A percentile compares a stretch with the other conserved stretches of the same genome.
Evolutionary conservation across 23 tunicate genomes (phyloP).

Genomic region (Trididemnum clinides): DNA sequence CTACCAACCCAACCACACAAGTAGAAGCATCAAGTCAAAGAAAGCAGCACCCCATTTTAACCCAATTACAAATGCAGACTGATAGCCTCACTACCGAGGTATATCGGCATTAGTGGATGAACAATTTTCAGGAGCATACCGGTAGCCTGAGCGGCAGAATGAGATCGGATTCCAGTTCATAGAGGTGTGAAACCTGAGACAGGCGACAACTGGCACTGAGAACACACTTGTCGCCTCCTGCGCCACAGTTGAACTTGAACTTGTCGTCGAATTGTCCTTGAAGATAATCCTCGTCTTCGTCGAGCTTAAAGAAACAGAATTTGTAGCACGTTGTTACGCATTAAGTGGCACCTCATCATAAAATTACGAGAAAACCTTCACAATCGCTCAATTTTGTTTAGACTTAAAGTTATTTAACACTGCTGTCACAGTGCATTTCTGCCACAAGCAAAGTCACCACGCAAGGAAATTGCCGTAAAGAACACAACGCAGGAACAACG

Average conservation of each 20-base stretch:
- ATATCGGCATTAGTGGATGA: neutral
- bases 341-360: neutral
- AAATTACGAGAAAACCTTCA: too few species aligned
- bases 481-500: too few species aligned
- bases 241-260: constrained; percentile 39
- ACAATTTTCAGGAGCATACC: neutral
- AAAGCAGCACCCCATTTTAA: too few species aligned
- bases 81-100: neutral
- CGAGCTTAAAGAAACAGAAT: constrained; percentile 9
- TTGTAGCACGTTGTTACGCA: neutral
- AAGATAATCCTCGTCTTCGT: constrained; percentile 17
- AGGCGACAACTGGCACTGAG: constrained; percentile 44
- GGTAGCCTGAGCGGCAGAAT: constrained; percentile 24
- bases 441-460: too few species aligned
- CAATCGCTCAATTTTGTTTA: too few species aligned
- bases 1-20: too few species aligned
- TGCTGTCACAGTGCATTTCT: too few species aligned
- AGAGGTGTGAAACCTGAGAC: constrained; percentile 47
- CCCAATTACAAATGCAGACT: too few species aligned
- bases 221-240: constrained; percentile 6
- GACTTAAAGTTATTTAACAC: too few species aligned
- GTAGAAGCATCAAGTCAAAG: too few species aligned
- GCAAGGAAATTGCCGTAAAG: too few species aligned
- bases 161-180: constrained; percentile 24
- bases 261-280: constrained; percentile 12